Conservation (phyloP, 2,797 vertebrate species). For the Natrix natrix region DNA sequence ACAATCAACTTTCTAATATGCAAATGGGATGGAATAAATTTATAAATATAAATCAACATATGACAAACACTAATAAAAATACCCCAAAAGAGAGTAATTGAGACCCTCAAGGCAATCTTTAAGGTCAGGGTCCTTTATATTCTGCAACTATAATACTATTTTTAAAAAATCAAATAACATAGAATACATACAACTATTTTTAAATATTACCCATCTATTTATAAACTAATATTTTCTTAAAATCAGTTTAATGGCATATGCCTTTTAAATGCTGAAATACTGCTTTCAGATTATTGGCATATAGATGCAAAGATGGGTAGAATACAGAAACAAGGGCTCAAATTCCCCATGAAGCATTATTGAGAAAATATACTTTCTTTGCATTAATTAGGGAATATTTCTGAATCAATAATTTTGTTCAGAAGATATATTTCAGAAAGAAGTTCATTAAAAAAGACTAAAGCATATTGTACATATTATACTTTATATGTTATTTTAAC, state of each 20-base stretch:
- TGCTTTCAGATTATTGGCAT: neutral
- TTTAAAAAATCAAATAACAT: neutral
- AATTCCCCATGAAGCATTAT: slow-evolving; percentile 26
- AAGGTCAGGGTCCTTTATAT: neutral
- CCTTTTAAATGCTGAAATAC: slow-evolving; percentile 23
- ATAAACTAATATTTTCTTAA: slow-evolving; percentile 23
- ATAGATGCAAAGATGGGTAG: neutral
- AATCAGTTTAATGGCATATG: neutral
- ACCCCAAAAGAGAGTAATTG: neutral
- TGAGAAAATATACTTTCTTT: slow-evolving; percentile 18
- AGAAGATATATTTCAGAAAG: slow-evolving; percentile 40
- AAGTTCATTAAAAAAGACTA: slow-evolving; percentile 34
- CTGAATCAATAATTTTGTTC: slow-evolving; percentile 27
- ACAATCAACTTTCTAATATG: neutral
- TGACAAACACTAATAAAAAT: neutral
- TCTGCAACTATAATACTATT: neutral
- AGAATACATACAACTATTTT: slow-evolving; percentile 17
- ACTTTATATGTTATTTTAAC: slow-evolving; percentile 40
- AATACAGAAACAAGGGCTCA: slow-evolving; percentile 16
- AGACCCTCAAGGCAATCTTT: neutral
- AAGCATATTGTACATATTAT: slow-evolving; percentile 34
- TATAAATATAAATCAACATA: neutral
- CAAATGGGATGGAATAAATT: neutral
- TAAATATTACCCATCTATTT: slow-evolving; percentile 18
- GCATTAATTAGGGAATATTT: slow-evolving; percentile 46